Evolutionary conservation across 2,797 vertebrate species (phyloP).

Genomic region (Fratercula arctica): DNA sequence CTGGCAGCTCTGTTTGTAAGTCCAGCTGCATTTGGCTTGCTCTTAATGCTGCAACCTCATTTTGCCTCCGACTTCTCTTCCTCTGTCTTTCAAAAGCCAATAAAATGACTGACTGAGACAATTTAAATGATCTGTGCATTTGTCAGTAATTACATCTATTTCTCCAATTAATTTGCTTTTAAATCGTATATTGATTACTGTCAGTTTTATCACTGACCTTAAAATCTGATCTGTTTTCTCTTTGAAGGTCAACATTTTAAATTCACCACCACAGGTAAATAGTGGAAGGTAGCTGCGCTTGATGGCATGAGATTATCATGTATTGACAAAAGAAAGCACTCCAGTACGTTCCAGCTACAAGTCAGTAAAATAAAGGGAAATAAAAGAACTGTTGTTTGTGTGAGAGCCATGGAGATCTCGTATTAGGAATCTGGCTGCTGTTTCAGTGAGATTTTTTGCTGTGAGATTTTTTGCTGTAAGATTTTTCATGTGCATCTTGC

Average conservation of each 20-base stretch:
- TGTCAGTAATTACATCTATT: background rate
- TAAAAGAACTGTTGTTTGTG: background rate
- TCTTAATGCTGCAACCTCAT: background rate
- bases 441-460: background rate
- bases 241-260: background rate
- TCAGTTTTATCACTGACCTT: background rate
- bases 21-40: slow-evolving; percentile 40
- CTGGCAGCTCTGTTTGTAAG: slow-evolving; percentile 7
- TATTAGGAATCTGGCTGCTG: background rate
- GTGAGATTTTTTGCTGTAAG: background rate
- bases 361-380: background rate
- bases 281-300: background rate
- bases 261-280: background rate
- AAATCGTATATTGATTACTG: slow-evolving; percentile 5
- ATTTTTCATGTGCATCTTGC: background rate
- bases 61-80: background rate
- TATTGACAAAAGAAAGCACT: background rate
- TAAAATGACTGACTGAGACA: background rate
- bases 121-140: background rate
- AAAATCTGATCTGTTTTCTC: background rate
- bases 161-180: slow-evolving; percentile 1
- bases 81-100: slow-evolving; percentile 1
- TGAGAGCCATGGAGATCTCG: background rate
- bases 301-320: background rate
- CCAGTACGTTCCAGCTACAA: background rate